Percentiles rank a stretch among this genome's conserved stretches.
Evolutionary conservation across 2,797 vertebrate genomes (phyloP).

Genomic region (Dendrocincla fuliginosa): DNA sequence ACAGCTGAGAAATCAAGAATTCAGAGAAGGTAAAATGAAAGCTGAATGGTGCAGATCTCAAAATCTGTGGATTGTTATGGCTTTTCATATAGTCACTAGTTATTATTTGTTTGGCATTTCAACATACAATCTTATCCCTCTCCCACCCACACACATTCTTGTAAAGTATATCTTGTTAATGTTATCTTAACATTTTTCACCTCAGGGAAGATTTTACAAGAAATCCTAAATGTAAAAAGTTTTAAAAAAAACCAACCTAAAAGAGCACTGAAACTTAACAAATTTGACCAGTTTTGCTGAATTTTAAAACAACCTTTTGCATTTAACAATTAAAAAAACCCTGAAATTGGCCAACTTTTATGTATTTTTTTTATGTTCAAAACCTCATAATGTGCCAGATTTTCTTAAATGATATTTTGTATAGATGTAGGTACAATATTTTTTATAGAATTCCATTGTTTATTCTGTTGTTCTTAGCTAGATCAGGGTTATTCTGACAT

Average conservation of each 20-base stretch:
- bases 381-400: neutral
- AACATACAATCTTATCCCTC: neutral
- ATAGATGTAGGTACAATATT: neutral
- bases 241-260: neutral
- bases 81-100: neutral
- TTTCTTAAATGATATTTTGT: neutral
- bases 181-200: constrained; percentile 37
- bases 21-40: neutral
- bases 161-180: constrained; percentile 29
- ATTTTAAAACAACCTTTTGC: neutral
- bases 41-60: neutral
- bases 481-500: neutral
- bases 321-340: neutral
- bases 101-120: constrained; percentile 37
- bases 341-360: neutral
- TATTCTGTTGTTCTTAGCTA: neutral
- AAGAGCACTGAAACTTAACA: neutral
- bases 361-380: neutral
- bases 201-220: neutral
- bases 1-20: neutral
- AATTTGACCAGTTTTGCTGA: neutral
- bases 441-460: neutral
- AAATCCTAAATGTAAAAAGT: neutral
- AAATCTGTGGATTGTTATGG: neutral
- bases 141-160: constrained; percentile 44